Conservation (phyloP, 2,888 invertebrate species). For the Gryllus longicercus region DNA sequence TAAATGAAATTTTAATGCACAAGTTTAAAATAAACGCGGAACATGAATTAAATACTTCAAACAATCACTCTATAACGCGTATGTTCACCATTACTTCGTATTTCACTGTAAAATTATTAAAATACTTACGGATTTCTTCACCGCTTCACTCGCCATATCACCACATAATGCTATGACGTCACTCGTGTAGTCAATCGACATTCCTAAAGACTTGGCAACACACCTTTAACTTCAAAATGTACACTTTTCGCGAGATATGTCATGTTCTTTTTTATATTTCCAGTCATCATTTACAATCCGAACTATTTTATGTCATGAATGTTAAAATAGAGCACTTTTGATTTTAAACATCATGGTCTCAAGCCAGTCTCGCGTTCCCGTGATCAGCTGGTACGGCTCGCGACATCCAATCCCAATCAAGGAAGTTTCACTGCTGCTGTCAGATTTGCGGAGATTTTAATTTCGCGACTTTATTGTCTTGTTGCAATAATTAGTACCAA, state of each 20-base stretch:
- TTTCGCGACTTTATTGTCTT: conserved; percentile 25
- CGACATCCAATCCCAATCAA: conserved; percentile 29
- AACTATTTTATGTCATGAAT: conserved; percentile 17
- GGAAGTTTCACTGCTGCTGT: conserved; percentile 31
- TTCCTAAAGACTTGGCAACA: conserved; percentile 34
- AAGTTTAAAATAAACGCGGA: background rate
- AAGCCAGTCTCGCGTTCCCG: conserved; percentile 22
- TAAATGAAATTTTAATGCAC: conserved; percentile 38
- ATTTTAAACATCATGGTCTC: conserved; percentile 21
- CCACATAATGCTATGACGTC: conserved; percentile 36
- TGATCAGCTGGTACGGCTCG: conserved; percentile 30
- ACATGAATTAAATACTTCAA: background rate
- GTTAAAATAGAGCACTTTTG: conserved; percentile 3
- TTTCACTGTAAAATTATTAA: conserved; percentile 29
- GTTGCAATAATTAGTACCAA: background rate
- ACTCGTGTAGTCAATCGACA: conserved; percentile 36
- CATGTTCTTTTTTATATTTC: conserved; percentile 19
- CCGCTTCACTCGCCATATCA: conserved; percentile 37
- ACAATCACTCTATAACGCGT: conserved; percentile 19
- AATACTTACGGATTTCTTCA: conserved; percentile 36
- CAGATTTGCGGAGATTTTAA: conserved; percentile 22
- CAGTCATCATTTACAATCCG: background rate
- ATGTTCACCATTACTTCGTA: conserved; percentile 35
- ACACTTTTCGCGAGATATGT: background rate
- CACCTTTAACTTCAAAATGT: conserved; percentile 22